phyloP scores from a whole-genome alignment of 2,888 invertebrate genomes.

The Pseudococcus jackbeardsleyi region DNA sequence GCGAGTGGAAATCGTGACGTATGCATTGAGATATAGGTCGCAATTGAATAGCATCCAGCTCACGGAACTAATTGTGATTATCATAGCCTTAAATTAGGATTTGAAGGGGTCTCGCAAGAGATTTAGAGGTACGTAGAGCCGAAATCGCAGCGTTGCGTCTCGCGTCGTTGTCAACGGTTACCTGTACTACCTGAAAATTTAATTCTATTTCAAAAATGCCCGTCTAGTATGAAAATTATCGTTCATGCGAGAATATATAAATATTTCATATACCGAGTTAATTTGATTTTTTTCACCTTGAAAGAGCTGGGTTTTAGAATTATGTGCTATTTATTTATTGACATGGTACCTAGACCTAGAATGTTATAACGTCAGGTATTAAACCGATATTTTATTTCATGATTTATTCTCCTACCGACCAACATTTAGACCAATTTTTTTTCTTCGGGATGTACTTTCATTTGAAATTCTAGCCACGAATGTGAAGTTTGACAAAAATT shows the following conservation, averaged over 20 bases:
- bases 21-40: slow-evolving; percentile 26
- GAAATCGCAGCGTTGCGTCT: not conserved
- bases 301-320: not conserved
- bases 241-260: not conserved
- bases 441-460: not conserved
- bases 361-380: not conserved
- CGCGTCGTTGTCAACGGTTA: slow-evolving; percentile 5
- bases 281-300: slow-evolving; percentile 3
- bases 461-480: not conserved
- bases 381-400: not conserved
- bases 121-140: slow-evolving; percentile 25
- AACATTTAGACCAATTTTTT: not conserved
- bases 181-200: slow-evolving; percentile 12
- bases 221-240: not conserved
- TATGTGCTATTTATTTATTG: not conserved
- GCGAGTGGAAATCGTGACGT: not conserved
- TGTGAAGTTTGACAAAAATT: not conserved
- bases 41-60: slow-evolving; percentile 16
- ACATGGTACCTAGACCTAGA: too few species aligned
- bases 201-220: not conserved
- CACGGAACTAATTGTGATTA: slow-evolving; percentile 38
- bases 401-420: not conserved
- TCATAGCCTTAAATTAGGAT: slow-evolving; percentile 42
- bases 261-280: not conserved
- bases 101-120: slow-evolving; percentile 41